A percentile compares a stretch with the other conserved stretches of the same genome.
Conservation (phyloP, 2,113 vertebrate genomes). For the Miniopterus natalensis region DNA sequence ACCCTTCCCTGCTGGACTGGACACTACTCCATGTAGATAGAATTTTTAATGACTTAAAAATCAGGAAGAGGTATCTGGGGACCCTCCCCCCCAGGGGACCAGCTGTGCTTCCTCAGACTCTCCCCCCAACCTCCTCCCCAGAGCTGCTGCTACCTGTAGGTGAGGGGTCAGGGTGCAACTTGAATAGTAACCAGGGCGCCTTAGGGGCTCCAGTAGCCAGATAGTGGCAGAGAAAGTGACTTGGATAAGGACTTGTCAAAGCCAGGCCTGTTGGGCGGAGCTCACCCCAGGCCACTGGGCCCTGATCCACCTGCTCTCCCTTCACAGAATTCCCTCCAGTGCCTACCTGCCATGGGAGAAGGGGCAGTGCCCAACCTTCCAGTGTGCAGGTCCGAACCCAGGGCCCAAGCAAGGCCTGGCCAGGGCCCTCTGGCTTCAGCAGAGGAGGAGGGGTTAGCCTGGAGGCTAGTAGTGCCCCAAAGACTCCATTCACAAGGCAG, state of each 20-base stretch:
- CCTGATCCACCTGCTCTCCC: background rate
- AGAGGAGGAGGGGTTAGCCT: background rate
- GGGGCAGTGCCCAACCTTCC: background rate
- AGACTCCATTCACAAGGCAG: background rate
- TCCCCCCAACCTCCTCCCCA: background rate
- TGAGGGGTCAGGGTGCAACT: background rate
- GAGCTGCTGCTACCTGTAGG: background rate
- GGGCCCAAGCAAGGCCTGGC: background rate
- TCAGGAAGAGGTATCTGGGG: background rate
- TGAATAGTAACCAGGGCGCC: background rate
- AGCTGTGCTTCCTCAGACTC: background rate
- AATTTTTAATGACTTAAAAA: background rate
- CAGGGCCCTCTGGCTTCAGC: background rate
- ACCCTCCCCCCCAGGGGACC: background rate
- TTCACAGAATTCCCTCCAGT: background rate
- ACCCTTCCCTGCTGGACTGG: background rate
- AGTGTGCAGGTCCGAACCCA: too few species aligned
- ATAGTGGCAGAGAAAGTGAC: background rate
- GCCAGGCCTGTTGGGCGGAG: background rate
- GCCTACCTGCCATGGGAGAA: background rate
- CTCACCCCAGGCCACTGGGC: background rate
- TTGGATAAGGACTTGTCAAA: background rate
- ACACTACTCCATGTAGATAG: fast-evolving
- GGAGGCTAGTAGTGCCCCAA: background rate
- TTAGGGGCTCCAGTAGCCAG: background rate